Base-by-base conservation (phyloP, 2,797 vertebrate genomes). In the Poeciliopsis infans region DNA sequence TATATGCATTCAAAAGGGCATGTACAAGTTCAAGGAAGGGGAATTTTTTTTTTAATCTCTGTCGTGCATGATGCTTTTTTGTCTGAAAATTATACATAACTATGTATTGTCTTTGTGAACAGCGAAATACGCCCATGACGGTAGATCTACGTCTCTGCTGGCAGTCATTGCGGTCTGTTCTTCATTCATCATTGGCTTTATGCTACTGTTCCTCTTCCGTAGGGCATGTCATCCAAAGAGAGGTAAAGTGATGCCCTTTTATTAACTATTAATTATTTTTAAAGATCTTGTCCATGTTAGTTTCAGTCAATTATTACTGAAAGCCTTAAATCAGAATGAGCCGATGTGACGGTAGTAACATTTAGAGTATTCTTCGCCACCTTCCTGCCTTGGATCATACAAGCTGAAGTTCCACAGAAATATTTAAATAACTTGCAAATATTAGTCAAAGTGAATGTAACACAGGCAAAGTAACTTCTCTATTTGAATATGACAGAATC, bases 201-300 rank as follows among this genome's bases (percentile, higher is more conserved):
- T 98, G 95, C 83, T 95, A 86, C 88, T 97, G 88, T 91, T 98
- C 79, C 94, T 97, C 83, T 77, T 99, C 73, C 96, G 95, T 95
- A 97, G 94, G 95, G 96, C 91, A 82, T 99, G 96, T 80, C 96
- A 95, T 88, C 96, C 97, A 8, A 94, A 95, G 80, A 97, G 94
- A 97, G 97, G 98, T 99, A 64, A 33, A 5, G 72, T 13, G 4
- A 46, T 25, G 0, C 69, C 5, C 49, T 59, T 25, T 55, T 61
- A 23, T 66, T 70, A 36, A 20, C 41, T 39, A 72, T 68, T 77
- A 46, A 71, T 43, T 10, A 43, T 81, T 81, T 61, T 15, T 71
- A n/a, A 20, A 43, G 12, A 41, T 41, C 23, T 12, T 18, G 51
- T 41, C 8, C 12, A 11, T 23, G 6, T 64, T 10, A 68, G 10